Evolutionary conservation across 2,888 invertebrate genomes (phyloP), one percentile per base, ranked within the genome.

Genomic region (Nomada ferruginata): DNA sequence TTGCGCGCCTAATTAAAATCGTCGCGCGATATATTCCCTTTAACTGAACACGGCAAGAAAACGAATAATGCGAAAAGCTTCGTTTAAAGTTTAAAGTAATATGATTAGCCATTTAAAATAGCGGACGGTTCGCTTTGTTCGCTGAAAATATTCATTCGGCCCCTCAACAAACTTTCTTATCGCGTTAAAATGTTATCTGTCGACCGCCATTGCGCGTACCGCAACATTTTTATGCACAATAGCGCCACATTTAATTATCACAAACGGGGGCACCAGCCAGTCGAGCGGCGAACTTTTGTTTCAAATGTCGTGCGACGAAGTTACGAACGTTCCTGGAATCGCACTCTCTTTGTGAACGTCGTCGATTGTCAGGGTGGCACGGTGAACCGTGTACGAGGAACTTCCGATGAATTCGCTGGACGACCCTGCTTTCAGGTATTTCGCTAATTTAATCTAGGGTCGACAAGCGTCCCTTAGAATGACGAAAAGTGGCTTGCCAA

Each of bases 171-270:
- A 79, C 76, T 76, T 76, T 47, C 53, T 59, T 52, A 63, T 69
- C 64, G 4, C 47, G 76, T 76, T 64, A 36, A 79, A 79, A 53
- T 50, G 64, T 79, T 65, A 79, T 69, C 69, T 70, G 77, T 53
- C 57, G 57, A 7, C 5, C 18, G 0, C 20, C 64, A 52, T 50
- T 55, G 36, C 26, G 44, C 55, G 59, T 77, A 77, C 72, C 63
- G 52, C 26, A n/a, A 59, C 42, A 68, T 79, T 80, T 78, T 80
- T 73, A 80, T 63, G 63, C 57, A 52, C 78, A 73, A 80, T 72
- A 69, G 79, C 66, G 68, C 59, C 61, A 52, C 80, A 78, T 80
- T 80, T 80, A 78, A 80, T 79, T 72, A 80, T 76, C 79, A 73
- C 71, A 71, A 79, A 71, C 65, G 76, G 44, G 44, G 52, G 20